These are phyloP conservation scores for Planococcus citri DNA, from an alignment of 1,140 invertebrate genomes.

Conservation along the genomic window DNA sequence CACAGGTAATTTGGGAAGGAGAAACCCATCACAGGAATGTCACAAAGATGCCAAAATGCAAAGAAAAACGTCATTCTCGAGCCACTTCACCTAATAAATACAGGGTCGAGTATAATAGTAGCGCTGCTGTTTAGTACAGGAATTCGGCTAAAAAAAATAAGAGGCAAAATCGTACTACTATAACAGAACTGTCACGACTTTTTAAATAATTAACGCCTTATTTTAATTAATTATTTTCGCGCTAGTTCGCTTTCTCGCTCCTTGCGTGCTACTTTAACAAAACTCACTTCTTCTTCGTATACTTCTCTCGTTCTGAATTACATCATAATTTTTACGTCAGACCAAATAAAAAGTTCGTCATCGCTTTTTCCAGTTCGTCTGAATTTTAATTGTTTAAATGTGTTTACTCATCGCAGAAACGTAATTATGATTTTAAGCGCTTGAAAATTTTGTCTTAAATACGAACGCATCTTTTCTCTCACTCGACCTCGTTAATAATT, in stretches of 20 bases:
- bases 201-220: constrained; percentile 11
- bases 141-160: not conserved
- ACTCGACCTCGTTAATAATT: no score
- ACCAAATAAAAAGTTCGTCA: not conserved
- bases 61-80: no score
- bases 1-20: no score
- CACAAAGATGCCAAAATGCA: no score
- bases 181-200: constrained; percentile 13
- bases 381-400: not conserved
- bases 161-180: not conserved
- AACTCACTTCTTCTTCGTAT: not conserved
- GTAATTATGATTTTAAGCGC: not conserved
- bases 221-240: constrained; percentile 17
- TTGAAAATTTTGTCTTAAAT: not conserved
- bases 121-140: no score
- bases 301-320: not conserved
- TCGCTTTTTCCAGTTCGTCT: not conserved
- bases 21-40: no score
- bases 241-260: not conserved
- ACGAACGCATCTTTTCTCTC: not conserved
- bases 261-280: no score
- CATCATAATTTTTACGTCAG: not conserved
- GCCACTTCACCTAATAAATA: no score
- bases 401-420: not conserved
- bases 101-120: no score